Evolutionary conservation across 2,888 invertebrate genomes (phyloP).

Genomic region (Euzophera pinguis): DNA sequence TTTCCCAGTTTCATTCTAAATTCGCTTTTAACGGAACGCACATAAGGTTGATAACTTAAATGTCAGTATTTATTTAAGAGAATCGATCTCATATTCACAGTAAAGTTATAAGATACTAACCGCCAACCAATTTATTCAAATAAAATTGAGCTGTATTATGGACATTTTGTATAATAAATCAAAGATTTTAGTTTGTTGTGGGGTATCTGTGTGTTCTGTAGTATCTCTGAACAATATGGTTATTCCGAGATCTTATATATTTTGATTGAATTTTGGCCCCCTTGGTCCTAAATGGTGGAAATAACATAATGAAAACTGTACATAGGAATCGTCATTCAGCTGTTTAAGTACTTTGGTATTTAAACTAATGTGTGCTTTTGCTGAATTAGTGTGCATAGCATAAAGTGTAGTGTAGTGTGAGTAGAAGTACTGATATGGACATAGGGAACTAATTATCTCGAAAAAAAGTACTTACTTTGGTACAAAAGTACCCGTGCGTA

Average conservation of each 20-base stretch:
- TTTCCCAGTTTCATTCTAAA: conserved; percentile 28
- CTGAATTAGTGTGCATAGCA: too few relatives aligned
- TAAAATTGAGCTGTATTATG: conserved; percentile 29
- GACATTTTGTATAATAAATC: background rate
- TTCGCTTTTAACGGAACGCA: conserved; percentile 15
- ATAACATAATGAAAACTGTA: background rate
- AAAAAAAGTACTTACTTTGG: too few relatives aligned
- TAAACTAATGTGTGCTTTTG: too few relatives aligned
- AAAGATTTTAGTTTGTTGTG: conserved; percentile 29
- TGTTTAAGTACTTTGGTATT: too few relatives aligned
- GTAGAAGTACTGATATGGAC: too few relatives aligned
- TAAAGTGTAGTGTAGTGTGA: too few relatives aligned
- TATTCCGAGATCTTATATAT: conserved; percentile 47
- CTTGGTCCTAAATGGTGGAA: conserved; percentile 47
- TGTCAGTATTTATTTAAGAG: conserved; percentile 49
- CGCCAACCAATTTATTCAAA: conserved; percentile 21
- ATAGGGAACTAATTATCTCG: too few relatives aligned
- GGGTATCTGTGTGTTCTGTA: conserved; percentile 48
- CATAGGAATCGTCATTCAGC: too few relatives aligned
- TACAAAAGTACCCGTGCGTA: too few relatives aligned
- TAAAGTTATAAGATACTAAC: conserved; percentile 38
- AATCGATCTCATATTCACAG: conserved; percentile 67
- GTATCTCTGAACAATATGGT: conserved; percentile 63
- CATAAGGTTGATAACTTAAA: conserved; percentile 29
- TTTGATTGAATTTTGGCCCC: conserved; percentile 36